phyloP scores from a whole-genome alignment of 2,797 vertebrate species.

The Chiropotes sagulatus region DNA sequence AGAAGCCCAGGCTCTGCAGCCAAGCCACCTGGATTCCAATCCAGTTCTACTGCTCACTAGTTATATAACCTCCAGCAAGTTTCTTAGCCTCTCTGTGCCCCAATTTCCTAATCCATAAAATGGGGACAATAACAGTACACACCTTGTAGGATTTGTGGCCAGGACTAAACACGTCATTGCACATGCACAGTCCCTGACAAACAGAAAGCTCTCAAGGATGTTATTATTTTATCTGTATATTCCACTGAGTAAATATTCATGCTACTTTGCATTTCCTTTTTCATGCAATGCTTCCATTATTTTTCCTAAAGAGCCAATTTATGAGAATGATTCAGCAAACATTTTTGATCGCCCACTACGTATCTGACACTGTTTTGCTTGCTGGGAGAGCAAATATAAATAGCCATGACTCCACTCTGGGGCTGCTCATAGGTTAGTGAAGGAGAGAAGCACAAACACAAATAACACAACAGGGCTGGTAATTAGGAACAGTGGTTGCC shows the following conservation, averaged over 20 bases:
- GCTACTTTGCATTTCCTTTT: neutral
- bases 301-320: neutral
- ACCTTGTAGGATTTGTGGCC: neutral
- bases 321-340: neutral
- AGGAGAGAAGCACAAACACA: neutral
- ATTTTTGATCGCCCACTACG: neutral
- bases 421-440: neutral
- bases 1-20: neutral
- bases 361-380: too few relatives aligned
- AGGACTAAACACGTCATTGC: neutral
- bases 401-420: neutral
- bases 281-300: neutral
- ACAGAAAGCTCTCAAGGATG: neutral
- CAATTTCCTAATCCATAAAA: neutral
- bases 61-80: neutral
- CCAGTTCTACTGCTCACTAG: neutral
- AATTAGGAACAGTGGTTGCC: slow-evolving; percentile 38
- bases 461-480: neutral
- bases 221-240: neutral
- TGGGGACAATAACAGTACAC: neutral
- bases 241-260: neutral
- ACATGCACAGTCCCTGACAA: neutral
- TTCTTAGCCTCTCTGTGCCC: neutral
- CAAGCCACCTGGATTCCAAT: neutral
- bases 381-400: neutral